Conservation (phyloP, 2,888 invertebrate species). For the Tenthredo amoena region DNA sequence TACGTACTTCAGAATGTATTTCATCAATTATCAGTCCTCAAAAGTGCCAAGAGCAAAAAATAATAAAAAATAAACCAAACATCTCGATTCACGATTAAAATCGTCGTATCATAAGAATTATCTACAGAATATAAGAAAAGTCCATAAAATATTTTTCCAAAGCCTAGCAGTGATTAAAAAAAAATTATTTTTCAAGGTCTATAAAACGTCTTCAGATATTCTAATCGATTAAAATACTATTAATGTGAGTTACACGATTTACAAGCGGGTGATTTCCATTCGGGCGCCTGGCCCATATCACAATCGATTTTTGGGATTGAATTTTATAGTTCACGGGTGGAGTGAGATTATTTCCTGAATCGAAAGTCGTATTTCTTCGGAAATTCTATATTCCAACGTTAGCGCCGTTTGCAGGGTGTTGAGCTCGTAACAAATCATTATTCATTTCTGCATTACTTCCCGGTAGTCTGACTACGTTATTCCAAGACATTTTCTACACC, state of each 20-base stretch:
- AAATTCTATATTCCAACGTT: background rate
- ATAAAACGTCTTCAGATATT: too few species aligned
- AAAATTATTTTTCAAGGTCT: too few species aligned
- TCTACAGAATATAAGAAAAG: too few species aligned
- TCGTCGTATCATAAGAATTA: too few species aligned
- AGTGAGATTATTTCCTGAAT: background rate
- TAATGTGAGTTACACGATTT: background rate
- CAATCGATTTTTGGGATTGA: background rate
- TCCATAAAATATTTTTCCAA: background rate
- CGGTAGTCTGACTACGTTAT: background rate
- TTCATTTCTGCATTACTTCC: background rate
- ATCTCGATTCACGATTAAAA: too few species aligned
- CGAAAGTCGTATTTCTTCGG: background rate
- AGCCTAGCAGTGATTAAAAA: too few species aligned
- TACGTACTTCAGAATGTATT: background rate
- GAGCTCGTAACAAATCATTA: background rate
- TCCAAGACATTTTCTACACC: background rate
- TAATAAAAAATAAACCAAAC: too few species aligned
- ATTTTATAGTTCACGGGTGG: background rate
- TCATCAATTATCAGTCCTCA: background rate
- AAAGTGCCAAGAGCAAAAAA: too few species aligned
- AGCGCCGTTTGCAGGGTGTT: background rate
- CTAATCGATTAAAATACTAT: background rate
- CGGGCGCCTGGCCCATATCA: background rate
- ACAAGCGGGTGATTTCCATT: background rate